Evolutionary conservation across 1,140 invertebrate species (phyloP), one percentile per base, ranked within the genome.

Genomic region (Nephila pilipes): DNA sequence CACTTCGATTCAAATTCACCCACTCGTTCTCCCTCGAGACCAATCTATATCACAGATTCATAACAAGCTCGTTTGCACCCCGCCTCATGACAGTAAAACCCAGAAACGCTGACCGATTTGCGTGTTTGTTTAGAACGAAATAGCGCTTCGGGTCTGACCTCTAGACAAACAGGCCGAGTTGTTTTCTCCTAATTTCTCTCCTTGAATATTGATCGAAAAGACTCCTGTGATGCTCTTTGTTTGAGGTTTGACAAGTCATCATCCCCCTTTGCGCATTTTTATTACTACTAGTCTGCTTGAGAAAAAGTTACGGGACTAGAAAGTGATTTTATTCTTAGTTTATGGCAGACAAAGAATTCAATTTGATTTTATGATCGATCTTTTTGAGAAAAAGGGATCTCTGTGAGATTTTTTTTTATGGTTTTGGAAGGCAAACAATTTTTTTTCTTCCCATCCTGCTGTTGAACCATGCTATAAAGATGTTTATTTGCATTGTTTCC

Each of bases 151-250:
- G 29, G 69, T 75, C 29, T 75, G 69, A 75, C 69, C 69, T 75
- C 69, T 36, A 75, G 69, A 75, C 69, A 75, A 75, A 18, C 69
- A 75, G 25, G 14, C 69, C 4, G 29, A 29, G 69, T 16, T 25
- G 29, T 65, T 65, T 29, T 65, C 32, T 75, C 36, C 69, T 75
- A 75, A 75, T 75, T 75, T 75, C 69, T 36, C 69, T 75, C 69
- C 29, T 29, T 75, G 29, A 75, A 75, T 75, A 75, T 75, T 75
- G 69, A 75, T 75, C 69, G 69, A 18, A 75, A 32, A 29, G n/a
- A 2, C 63, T n/a, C n/a, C 63, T 29, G 46, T 65, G 32, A 75
- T 36, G 69, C 32, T 14, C 32, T 75, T 36, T 75, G 32, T 75
- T 75, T 75, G 69, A 75, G 29, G 69, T 12, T 18, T 75, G 69